Evolutionary conservation across 2,888 invertebrate species (phyloP).

Genomic region (Caenorhabditis sp.): DNA sequence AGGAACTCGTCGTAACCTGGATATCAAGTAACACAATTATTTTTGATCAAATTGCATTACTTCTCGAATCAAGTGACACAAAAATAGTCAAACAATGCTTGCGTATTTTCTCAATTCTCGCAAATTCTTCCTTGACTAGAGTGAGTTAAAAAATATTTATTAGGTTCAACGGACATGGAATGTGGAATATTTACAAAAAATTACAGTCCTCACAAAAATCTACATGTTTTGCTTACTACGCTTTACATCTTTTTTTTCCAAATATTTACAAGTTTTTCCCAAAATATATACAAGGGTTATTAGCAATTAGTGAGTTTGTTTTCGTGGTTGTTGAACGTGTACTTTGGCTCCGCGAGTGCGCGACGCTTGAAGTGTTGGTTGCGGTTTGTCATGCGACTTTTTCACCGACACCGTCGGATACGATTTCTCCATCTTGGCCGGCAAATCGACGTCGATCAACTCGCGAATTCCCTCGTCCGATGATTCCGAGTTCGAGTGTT

Average conservation of each 20-base stretch:
- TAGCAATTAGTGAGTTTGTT: conserved; percentile 42
- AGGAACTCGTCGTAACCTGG: conserved; percentile 50
- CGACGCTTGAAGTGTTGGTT: conserved; percentile 30
- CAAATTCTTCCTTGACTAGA: conserved; percentile 34
- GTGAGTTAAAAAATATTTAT: conserved; percentile 25
- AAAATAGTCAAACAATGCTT: conserved; percentile 38
- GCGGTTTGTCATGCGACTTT: conserved; percentile 49
- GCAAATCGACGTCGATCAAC: conserved; percentile 45
- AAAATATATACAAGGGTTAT: neutral
- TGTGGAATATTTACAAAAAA: neutral
- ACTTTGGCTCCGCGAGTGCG: conserved; percentile 9
- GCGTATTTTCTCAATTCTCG: conserved; percentile 35
- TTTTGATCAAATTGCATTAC: conserved; percentile 44
- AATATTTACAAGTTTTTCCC: neutral
- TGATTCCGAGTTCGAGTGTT: conserved; percentile 42
- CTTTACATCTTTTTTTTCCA: neutral
- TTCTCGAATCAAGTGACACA: conserved; percentile 37
- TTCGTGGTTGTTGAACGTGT: conserved; percentile 47
- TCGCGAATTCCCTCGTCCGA: conserved; percentile 47
- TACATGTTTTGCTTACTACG: neutral
- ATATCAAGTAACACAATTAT: conserved; percentile 43
- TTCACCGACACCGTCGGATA: conserved; percentile 53
- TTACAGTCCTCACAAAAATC: neutral
- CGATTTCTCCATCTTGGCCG: conserved; percentile 50
- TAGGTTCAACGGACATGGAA: neutral